Evolutionary conservation across 2,113 vertebrate genomes (phyloP).

Genomic region (Pongo abelii): DNA sequence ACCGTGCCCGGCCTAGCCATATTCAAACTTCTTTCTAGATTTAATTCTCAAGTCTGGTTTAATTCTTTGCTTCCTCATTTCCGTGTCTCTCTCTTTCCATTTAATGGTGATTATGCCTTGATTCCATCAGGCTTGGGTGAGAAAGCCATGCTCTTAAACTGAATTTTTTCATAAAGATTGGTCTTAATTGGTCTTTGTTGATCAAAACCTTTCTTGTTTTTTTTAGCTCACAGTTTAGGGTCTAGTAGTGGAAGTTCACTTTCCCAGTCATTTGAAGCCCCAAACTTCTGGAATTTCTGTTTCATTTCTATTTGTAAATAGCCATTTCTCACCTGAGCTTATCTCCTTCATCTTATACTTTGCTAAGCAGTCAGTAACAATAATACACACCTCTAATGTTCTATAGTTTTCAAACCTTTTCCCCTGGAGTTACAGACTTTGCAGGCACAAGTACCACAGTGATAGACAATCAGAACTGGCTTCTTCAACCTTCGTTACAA

Average conservation of each 20-base stretch:
- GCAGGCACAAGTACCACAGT: not conserved
- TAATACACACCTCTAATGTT: not conserved
- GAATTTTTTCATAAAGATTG: not conserved
- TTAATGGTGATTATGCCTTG: not conserved
- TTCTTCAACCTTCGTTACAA: not conserved
- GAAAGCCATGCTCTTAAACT: not conserved
- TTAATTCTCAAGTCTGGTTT: slow-evolving; percentile 14
- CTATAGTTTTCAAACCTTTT: not conserved
- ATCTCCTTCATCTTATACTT: not conserved
- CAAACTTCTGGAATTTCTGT: not conserved
- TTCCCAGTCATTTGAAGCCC: not conserved
- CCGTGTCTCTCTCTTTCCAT: not conserved
- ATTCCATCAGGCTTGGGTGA: not conserved
- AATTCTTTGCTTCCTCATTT: not conserved
- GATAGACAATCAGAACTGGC: not conserved
- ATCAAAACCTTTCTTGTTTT: not conserved
- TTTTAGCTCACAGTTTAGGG: not conserved
- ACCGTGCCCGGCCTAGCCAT: not conserved
- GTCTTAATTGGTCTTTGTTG: not conserved
- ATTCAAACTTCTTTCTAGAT: not conserved
- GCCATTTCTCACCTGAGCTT: not conserved
- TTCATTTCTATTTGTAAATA: not conserved
- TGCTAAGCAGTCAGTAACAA: not conserved
- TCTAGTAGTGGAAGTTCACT: not conserved
- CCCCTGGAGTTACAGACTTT: not conserved